Evolutionary conservation across 2,113 vertebrate genomes (phyloP).

Genomic region (Barnardius zonarius): DNA sequence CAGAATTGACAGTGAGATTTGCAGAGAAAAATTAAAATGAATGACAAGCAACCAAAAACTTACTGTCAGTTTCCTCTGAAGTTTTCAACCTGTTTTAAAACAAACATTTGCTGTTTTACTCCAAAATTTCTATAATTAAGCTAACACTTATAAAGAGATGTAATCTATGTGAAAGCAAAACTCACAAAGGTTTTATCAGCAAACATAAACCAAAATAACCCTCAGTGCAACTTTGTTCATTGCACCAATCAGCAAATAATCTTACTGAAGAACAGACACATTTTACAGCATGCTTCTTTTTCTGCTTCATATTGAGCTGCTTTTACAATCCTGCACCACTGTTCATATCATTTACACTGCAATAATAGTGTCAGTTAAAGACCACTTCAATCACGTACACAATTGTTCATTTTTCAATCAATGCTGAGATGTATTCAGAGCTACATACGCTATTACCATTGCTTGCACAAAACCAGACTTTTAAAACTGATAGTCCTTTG

Average conservation of each 20-base stretch:
- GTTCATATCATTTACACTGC: not conserved
- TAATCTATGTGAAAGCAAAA: not conserved
- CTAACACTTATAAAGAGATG: not conserved
- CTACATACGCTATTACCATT: not conserved
- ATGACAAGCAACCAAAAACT: slow-evolving; percentile 52
- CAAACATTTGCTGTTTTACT: slow-evolving; percentile 41
- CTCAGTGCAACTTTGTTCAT: not conserved
- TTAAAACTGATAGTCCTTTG: not conserved
- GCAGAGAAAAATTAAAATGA: not conserved
- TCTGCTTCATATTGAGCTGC: not conserved
- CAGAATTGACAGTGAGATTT: not conserved
- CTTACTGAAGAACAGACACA: not conserved
- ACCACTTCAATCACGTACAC: not conserved
- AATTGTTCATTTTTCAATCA: not conserved
- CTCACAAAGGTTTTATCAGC: not conserved
- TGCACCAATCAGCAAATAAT: not conserved
- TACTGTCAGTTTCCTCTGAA: slow-evolving; percentile 70
- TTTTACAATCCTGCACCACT: not conserved
- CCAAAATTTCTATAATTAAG: not conserved
- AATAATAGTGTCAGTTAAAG: not conserved
- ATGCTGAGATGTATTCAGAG: not conserved
- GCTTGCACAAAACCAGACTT: not conserved
- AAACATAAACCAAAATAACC: not conserved
- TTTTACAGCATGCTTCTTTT: not conserved
- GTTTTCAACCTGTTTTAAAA: slow-evolving; percentile 71